Evolutionary conservation across 2,888 invertebrate genomes (phyloP).

Genomic region (Phanerotoma sp.): DNA sequence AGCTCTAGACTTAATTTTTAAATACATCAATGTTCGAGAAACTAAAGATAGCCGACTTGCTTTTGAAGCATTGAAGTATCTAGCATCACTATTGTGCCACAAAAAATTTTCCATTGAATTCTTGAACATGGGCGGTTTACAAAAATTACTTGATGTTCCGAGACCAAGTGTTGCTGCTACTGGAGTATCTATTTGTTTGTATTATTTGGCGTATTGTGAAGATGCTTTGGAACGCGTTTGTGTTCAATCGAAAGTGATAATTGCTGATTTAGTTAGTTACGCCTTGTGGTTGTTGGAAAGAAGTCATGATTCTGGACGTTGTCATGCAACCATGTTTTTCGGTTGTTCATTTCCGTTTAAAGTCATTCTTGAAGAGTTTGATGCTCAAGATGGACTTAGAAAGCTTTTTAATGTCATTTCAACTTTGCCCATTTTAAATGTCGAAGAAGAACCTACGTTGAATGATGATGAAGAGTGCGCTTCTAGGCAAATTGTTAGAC

Average conservation of each 20-base stretch:
- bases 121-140: conserved; percentile 82
- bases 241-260: conserved; percentile 74
- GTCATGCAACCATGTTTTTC: conserved; percentile 98
- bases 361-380: conserved; percentile 92
- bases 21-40: conserved; percentile 85
- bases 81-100: conserved; percentile 92
- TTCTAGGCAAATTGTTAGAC: conserved; percentile 85
- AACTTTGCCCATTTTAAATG: conserved; percentile 79
- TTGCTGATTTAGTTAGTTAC: conserved; percentile 82
- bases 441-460: conserved; percentile 63
- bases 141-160: conserved; percentile 85
- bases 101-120: conserved; percentile 98
- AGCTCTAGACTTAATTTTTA: conserved; percentile 85
- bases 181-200: conserved; percentile 93
- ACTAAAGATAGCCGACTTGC: conserved; percentile 89
- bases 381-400: conserved; percentile 89
- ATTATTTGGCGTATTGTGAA: conserved; percentile 95
- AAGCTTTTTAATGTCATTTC: conserved; percentile 94
- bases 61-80: conserved; percentile 94
- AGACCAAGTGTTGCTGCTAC: conserved; percentile 94
- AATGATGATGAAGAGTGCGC: conserved; percentile 90
- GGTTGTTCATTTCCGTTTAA: conserved; percentile 91
- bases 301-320: conserved; percentile 96
- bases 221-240: conserved; percentile 98
- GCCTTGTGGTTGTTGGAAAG: conserved; percentile 94